Percentiles rank a stretch among this genome's conserved stretches.
Conservation (phyloP, 2,113 vertebrate genomes). For the Varanus komodoensis region DNA sequence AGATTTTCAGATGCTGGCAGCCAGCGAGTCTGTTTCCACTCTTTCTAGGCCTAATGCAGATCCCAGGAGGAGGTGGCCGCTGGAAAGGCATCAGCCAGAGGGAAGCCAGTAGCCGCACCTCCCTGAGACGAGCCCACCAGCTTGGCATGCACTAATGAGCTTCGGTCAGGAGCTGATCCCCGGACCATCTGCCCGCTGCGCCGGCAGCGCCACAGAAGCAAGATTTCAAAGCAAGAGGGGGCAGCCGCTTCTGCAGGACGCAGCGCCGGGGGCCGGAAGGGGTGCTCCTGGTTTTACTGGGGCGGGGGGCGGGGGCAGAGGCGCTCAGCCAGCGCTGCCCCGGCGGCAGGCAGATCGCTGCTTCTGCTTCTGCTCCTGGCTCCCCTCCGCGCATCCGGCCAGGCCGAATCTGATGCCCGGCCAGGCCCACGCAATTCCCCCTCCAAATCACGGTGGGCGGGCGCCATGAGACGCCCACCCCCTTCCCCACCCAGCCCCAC, state of each 20-base stretch:
- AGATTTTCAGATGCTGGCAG: not conserved
- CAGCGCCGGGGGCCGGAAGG: slow-evolving; percentile 11
- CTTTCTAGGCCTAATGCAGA: slow-evolving; percentile 4
- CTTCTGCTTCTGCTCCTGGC: slow-evolving; percentile 68
- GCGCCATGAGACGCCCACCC: slow-evolving; percentile 58
- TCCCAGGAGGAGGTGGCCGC: not conserved
- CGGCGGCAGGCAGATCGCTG: slow-evolving; percentile 45
- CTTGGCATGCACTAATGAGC: slow-evolving; percentile 62
- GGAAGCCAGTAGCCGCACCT: not conserved
- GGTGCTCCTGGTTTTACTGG: too few relatives aligned
- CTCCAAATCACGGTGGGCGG: slow-evolving; percentile 62
- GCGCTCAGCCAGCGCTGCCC: slow-evolving; percentile 22
- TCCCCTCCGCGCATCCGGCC: slow-evolving; percentile 64
- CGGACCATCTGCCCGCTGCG: slow-evolving; percentile 63
- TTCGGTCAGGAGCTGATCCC: slow-evolving; percentile 66
- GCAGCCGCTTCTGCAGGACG: slow-evolving; percentile 49
- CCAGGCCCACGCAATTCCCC: slow-evolving; percentile 53
- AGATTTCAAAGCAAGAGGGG: not conserved
- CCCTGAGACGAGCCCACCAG: slow-evolving; percentile 51
- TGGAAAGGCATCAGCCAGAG: not conserved
- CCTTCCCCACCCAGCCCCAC: slow-evolving; percentile 19
- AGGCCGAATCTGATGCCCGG: slow-evolving; percentile 63
- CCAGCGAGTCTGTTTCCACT: not conserved
- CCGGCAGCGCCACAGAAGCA: slow-evolving; percentile 11
- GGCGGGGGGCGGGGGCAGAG: not conserved